Percentiles rank a stretch among this genome's conserved stretches.
Evolutionary conservation across 2,797 vertebrate genomes (phyloP).

Genomic region (Manis javanica): DNA sequence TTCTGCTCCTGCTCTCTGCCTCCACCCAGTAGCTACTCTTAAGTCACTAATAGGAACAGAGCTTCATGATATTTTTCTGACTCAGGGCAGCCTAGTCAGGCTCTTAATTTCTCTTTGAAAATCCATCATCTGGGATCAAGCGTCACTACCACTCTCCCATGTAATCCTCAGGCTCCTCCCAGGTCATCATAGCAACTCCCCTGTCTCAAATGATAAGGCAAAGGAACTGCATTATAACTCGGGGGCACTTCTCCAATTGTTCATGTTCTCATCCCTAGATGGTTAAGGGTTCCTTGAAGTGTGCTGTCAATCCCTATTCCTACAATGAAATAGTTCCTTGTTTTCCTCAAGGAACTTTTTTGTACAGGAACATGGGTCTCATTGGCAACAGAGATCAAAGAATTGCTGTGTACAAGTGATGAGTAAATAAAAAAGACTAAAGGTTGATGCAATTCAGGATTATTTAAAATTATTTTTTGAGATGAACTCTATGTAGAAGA

Average conservation of each 20-base stretch:
- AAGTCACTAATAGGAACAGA: conserved; percentile 73
- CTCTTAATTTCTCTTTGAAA: conserved; percentile 78
- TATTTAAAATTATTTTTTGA: conserved; percentile 58
- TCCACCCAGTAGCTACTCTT: conserved; percentile 75
- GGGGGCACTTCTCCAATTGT: neutral
- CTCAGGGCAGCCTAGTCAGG: conserved; percentile 79
- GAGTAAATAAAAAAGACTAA: conserved; percentile 17
- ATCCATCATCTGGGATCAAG: conserved; percentile 74
- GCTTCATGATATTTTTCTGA: conserved; percentile 78
- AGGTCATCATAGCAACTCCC: neutral
- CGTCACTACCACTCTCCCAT: conserved; percentile 79
- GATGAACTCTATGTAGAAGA: neutral
- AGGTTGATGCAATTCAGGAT: conserved; percentile 31
- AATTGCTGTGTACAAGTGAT: neutral
- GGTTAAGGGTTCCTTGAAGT: conserved; percentile 18
- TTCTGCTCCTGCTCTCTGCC: conserved; percentile 52
- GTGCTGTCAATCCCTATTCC: neutral
- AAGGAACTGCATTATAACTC: neutral
- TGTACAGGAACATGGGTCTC: neutral
- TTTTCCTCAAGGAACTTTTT: conserved; percentile 26
- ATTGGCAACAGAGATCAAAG: conserved; percentile 40
- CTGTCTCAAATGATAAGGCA: neutral
- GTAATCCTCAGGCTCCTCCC: conserved; percentile 73
- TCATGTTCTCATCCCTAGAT: neutral
- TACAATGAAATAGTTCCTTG: neutral